Percentiles rank a stretch among this genome's conserved stretches.
phyloP scores from a whole-genome alignment of 2,888 invertebrate species.

The Lasioglossum figueresi region DNA sequence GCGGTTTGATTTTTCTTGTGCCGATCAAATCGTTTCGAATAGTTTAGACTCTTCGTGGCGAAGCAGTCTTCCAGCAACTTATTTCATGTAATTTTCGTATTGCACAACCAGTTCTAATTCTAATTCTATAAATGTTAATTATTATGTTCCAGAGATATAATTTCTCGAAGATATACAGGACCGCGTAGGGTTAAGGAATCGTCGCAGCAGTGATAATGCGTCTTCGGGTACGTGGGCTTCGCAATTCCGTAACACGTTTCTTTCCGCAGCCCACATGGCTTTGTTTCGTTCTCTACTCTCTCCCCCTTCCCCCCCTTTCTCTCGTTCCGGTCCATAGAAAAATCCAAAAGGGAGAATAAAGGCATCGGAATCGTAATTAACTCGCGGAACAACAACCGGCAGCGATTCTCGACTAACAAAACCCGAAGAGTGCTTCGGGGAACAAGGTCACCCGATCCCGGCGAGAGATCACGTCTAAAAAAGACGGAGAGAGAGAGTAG shows the following conservation, averaged over 20 bases:
- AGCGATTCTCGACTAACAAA: slow-evolving; percentile 45
- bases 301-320: neutral
- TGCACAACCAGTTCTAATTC: neutral
- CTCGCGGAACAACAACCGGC: slow-evolving; percentile 25
- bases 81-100: neutral
- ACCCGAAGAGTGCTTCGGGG: slow-evolving; percentile 27
- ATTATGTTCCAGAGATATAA: neutral
- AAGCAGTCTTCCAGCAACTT: neutral
- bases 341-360: slow-evolving; percentile 36
- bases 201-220: slow-evolving; percentile 8
- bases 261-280: slow-evolving; percentile 48
- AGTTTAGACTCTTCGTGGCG: neutral
- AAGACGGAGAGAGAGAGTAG: neutral
- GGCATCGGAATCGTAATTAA: slow-evolving; percentile 51
- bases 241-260: slow-evolving; percentile 40
- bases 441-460: slow-evolving; percentile 59
- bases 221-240: slow-evolving; percentile 24
- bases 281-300: slow-evolving; percentile 37
- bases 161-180: neutral
- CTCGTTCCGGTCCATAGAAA: neutral
- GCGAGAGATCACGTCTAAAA: slow-evolving; percentile 33
- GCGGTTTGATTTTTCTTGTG: neutral
- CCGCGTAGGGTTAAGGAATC: neutral
- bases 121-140: neutral
- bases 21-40: neutral